Evolutionary conservation across 1,140 invertebrate species (phyloP).

Genomic region (Octopus bimaculoides): DNA sequence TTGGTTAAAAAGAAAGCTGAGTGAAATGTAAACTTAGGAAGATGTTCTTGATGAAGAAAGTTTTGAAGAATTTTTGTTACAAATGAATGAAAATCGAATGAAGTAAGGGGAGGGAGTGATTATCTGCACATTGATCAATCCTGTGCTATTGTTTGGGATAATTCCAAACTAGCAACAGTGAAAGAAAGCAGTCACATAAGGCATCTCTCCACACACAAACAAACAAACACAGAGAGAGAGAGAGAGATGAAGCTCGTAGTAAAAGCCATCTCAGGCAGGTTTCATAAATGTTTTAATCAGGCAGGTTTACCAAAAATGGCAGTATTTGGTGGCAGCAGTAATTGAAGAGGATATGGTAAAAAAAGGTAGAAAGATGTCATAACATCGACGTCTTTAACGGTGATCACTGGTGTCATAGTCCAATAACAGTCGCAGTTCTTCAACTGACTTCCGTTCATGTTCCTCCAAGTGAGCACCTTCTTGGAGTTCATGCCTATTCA

Average conservation of each 20-base stretch:
- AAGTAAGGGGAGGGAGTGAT: too few species aligned
- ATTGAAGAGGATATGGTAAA: not conserved
- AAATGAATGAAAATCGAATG: too few species aligned
- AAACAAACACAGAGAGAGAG: too few species aligned
- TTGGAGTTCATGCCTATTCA: slow-evolving; percentile 52
- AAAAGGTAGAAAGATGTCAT: not conserved
- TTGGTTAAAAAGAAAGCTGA: too few species aligned
- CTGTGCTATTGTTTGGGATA: too few species aligned
- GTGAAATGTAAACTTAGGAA: too few species aligned
- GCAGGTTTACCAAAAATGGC: not conserved
- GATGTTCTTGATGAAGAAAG: too few species aligned
- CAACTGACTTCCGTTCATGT: slow-evolving; percentile 48
- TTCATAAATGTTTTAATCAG: slow-evolving; percentile 10
- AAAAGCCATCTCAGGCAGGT: slow-evolving; percentile 13
- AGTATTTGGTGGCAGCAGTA: not conserved
- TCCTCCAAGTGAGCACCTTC: slow-evolving; percentile 49
- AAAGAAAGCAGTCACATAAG: too few species aligned
- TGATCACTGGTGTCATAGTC: slow-evolving; percentile 38
- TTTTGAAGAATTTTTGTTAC: too few species aligned
- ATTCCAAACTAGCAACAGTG: too few species aligned
- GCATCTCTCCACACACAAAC: too few species aligned
- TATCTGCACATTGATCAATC: too few species aligned
- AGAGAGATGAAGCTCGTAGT: slow-evolving; percentile 27
- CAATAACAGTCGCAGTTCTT: slow-evolving; percentile 40
- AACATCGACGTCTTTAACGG: slow-evolving; percentile 18